Evolutionary conservation across 2,888 invertebrate genomes (phyloP).

Genomic region (Schizotus pectinicornis): DNA sequence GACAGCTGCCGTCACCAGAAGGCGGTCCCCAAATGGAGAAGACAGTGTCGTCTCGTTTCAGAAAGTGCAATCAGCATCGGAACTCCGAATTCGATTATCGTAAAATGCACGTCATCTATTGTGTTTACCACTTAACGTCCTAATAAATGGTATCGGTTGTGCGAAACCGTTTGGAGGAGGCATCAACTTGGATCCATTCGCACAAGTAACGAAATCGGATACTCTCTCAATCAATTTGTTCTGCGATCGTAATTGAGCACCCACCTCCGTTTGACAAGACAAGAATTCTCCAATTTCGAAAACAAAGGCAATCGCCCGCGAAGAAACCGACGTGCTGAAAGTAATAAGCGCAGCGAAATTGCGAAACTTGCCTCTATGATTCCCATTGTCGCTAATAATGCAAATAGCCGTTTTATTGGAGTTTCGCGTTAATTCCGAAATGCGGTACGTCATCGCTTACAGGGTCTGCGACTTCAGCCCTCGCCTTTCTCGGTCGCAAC

Average conservation of each 20-base stretch:
- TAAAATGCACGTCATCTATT: background rate
- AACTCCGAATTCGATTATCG: background rate
- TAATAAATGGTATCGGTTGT: conserved; percentile 10
- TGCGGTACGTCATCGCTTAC: conserved; percentile 6
- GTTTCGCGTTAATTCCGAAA: conserved; percentile 5
- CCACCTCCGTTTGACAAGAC: conserved; percentile 8
- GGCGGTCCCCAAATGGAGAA: too few species aligned
- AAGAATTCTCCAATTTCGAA: conserved; percentile 12
- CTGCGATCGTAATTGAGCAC: conserved; percentile 5
- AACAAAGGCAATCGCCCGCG: conserved; percentile 6
- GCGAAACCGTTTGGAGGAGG: conserved; percentile 2
- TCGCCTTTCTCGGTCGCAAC: conserved; percentile 14
- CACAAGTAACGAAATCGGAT: conserved; percentile 9
- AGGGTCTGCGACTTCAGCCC: background rate
- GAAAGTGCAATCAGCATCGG: too few species aligned
- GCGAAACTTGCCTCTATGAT: background rate
- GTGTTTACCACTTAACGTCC: conserved; percentile 11
- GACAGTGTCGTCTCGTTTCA: too few species aligned
- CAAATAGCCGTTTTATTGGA: too few species aligned
- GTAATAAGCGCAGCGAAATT: background rate
- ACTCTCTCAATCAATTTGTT: conserved; percentile 16
- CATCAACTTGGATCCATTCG: conserved; percentile 4
- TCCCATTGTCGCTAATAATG: too few species aligned
- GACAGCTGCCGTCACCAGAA: conserved; percentile 9
- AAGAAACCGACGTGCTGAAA: background rate